A percentile compares a stretch with the other conserved stretches of the same genome.
Evolutionary conservation across 2,113 vertebrate species (phyloP).

Genomic region (Odobenus rosmarus): DNA sequence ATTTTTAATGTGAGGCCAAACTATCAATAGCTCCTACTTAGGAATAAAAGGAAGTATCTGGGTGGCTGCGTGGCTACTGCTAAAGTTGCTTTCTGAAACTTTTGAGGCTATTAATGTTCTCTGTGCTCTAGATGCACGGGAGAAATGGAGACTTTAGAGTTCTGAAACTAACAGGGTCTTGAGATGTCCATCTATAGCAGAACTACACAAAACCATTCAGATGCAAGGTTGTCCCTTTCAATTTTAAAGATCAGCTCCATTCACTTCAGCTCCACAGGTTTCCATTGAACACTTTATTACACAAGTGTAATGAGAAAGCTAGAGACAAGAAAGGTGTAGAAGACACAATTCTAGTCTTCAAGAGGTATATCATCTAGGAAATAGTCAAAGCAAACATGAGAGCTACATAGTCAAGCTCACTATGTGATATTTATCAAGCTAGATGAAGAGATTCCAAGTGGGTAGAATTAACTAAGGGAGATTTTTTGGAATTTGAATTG

Average conservation of each 20-base stretch:
- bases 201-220: neutral
- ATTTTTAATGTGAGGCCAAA: constrained; percentile 64
- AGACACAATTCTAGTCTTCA: neutral
- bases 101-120: neutral
- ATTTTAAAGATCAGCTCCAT: neutral
- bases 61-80: neutral
- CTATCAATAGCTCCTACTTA: constrained; percentile 69
- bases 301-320: neutral
- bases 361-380: neutral
- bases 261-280: neutral
- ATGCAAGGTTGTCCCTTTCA: neutral
- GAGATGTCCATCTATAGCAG: neutral
- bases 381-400: neutral
- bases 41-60: constrained; percentile 59
- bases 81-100: neutral
- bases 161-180: neutral
- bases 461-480: neutral
- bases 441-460: neutral
- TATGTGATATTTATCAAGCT: neutral
- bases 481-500: neutral
- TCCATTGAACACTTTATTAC: neutral
- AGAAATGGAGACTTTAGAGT: no score
- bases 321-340: neutral
- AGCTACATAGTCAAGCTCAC: neutral
- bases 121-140: neutral